A percentile compares a stretch with the other conserved stretches of the same genome.
phyloP scores from a whole-genome alignment of 2,113 vertebrate genomes.

The Xenotilapia caudafasciata region DNA sequence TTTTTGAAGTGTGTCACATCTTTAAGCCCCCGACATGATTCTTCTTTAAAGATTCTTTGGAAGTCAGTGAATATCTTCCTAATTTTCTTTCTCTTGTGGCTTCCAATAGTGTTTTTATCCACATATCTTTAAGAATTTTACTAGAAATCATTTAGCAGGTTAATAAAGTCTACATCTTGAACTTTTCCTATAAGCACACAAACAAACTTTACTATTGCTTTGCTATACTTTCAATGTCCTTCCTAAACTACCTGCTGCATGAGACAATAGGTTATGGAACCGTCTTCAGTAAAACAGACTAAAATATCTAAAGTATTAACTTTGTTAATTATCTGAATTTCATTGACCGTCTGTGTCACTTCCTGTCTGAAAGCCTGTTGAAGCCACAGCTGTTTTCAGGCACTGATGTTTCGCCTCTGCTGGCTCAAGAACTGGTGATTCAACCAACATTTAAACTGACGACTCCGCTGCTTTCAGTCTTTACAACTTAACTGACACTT shows the following conservation, averaged over 20 bases:
- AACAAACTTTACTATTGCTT: not conserved
- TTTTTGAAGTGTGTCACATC: not conserved
- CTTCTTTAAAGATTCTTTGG: not conserved
- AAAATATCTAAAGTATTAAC: not conserved
- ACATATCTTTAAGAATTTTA: not conserved
- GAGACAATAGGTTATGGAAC: rapidly evolving
- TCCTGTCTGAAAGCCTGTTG: not conserved
- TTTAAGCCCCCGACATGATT: not conserved
- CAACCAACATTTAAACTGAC: not conserved
- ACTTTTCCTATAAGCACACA: not conserved
- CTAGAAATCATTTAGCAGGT: not conserved
- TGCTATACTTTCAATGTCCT: not conserved
- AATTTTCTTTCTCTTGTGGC: not conserved
- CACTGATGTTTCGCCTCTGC: rapidly evolving
- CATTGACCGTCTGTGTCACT: rapidly evolving
- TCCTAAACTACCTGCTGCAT: not conserved
- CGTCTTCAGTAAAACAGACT: rapidly evolving
- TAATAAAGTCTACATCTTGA: not conserved
- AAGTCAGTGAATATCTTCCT: not conserved
- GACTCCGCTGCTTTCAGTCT: rapidly evolving
- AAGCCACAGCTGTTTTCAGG: not conserved
- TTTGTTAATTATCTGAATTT: not conserved
- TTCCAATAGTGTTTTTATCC: not conserved
- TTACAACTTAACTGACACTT: not conserved
- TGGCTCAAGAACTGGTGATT: not conserved